Evolutionary conservation across 2,797 vertebrate genomes (phyloP).

Genomic region (Xenops minutus): DNA sequence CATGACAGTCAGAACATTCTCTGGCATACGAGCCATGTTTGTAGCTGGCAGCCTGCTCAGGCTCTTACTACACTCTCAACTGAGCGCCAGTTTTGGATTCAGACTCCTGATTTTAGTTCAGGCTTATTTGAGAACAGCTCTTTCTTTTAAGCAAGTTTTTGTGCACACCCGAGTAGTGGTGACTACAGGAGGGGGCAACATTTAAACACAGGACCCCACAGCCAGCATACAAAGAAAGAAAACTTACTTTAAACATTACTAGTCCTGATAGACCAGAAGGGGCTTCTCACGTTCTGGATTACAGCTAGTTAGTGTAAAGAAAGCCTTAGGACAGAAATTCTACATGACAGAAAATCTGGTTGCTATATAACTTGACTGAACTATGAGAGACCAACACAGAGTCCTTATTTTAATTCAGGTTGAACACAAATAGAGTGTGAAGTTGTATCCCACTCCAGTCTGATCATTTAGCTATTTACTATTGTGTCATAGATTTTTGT

Average conservation of each 20-base stretch:
- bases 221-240: not conserved
- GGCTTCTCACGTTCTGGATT: not conserved
- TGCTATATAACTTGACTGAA: not conserved
- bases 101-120: not conserved
- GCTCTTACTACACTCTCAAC: not conserved
- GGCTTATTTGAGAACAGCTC: not conserved
- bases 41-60: not conserved
- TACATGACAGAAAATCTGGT: not conserved
- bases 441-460: not conserved
- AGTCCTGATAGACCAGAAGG: not conserved
- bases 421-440: not conserved
- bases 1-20: not conserved
- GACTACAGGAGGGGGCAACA: fast-evolving
- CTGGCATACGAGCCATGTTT: too few relatives aligned
- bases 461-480: not conserved
- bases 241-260: not conserved
- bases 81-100: not conserved
- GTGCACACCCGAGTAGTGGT: fast-evolving
- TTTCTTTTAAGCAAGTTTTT: not conserved
- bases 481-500: not conserved
- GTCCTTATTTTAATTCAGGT: not conserved
- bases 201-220: not conserved
- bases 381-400: not conserved
- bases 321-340: not conserved
- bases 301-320: not conserved